Evolutionary conservation across 2,113 vertebrate genomes (phyloP).

Genomic region (Antigone vipio): DNA sequence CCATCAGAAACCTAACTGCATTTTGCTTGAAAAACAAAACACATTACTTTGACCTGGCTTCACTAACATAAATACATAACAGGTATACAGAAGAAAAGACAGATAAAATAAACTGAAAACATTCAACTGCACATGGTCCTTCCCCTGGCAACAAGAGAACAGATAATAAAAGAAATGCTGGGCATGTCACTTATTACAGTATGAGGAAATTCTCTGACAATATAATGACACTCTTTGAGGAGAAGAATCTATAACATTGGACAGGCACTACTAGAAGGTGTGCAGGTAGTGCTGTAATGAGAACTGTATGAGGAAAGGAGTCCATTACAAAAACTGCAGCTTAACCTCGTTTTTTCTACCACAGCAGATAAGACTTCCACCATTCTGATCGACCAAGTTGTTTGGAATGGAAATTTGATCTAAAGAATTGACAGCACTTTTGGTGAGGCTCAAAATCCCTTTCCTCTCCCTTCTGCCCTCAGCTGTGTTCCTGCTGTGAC

Average conservation of each 20-base stretch:
- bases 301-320: background rate
- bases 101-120: background rate
- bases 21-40: background rate
- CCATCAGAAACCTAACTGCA: background rate
- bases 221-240: background rate
- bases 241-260: background rate
- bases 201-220: background rate
- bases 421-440: background rate
- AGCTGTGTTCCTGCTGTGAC: slow-evolving; percentile 20
- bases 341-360: background rate
- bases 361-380: background rate
- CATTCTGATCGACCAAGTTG: background rate
- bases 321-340: background rate
- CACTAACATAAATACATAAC: background rate
- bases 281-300: background rate
- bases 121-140: background rate
- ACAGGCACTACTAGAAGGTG: background rate
- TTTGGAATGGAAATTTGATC: background rate
- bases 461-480: background rate
- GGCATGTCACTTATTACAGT: background rate
- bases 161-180: background rate
- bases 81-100: background rate
- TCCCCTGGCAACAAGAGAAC: background rate
- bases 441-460: background rate
- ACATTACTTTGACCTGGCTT: background rate